Evolutionary conservation across 2,113 vertebrate genomes (phyloP).

Genomic region (Pandion haliaetus): DNA sequence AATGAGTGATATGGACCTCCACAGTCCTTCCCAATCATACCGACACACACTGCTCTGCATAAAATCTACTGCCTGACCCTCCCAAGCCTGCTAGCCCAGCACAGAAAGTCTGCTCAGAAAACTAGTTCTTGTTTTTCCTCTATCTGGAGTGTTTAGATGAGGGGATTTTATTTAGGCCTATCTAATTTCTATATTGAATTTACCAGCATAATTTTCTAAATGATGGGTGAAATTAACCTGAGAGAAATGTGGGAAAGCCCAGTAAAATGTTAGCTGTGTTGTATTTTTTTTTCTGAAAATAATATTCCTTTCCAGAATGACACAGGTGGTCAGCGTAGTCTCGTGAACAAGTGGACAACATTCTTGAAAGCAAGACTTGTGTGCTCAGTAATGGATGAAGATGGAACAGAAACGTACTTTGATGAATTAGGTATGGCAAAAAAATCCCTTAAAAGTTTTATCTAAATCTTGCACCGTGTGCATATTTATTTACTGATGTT

Average conservation of each 20-base stretch:
- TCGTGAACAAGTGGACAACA: constrained; percentile 98
- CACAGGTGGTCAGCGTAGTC: constrained; percentile 94
- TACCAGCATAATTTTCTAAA: background rate
- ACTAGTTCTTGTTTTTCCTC: background rate
- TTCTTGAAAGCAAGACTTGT: constrained; percentile 95
- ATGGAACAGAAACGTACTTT: constrained; percentile 94
- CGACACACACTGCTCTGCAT: background rate
- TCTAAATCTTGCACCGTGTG: background rate
- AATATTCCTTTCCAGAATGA: constrained; percentile 83
- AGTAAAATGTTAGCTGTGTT: background rate
- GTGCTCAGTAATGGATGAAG: constrained; percentile 93
- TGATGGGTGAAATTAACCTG: background rate
- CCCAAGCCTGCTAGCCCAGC: background rate
- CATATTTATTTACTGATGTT: background rate
- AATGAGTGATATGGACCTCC: background rate
- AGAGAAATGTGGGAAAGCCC: background rate
- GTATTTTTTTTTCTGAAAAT: constrained; percentile 19
- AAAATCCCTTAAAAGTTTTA: background rate
- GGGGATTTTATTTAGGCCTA: background rate
- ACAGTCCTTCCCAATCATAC: background rate
- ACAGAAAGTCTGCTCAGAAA: background rate
- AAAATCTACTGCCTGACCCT: background rate
- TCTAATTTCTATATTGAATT: background rate
- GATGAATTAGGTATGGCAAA: constrained; percentile 89
- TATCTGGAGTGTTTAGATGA: background rate